A percentile compares a stretch with the other conserved stretches of the same genome.
Evolutionary conservation across 2,888 invertebrate genomes (phyloP).

Genomic region (Phymatocera aterrima): DNA sequence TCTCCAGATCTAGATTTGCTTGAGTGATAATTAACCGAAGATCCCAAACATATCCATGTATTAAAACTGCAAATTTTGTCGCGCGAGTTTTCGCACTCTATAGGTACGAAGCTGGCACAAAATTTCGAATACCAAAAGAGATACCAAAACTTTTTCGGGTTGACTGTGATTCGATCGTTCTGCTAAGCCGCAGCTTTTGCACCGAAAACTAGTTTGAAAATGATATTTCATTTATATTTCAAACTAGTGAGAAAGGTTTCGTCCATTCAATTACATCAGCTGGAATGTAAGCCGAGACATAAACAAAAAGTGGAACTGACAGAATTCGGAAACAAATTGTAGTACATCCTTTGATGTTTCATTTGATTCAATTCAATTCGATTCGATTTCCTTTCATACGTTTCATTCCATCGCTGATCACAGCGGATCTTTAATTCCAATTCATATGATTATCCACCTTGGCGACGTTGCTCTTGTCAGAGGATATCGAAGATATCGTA

Average conservation of each 20-base stretch:
- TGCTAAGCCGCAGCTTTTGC: too few relatives aligned
- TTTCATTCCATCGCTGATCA: neutral
- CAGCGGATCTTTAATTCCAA: neutral
- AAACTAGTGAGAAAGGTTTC: neutral
- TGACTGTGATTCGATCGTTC: too few relatives aligned
- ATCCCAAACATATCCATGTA: too few relatives aligned
- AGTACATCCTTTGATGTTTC: neutral
- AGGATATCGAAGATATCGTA: too few relatives aligned
- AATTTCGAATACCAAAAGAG: too few relatives aligned
- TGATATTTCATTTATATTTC: neutral
- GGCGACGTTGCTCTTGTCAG: neutral
- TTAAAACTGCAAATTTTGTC: too few relatives aligned
- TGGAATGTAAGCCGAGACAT: neutral
- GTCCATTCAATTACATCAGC: neutral
- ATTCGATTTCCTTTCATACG: neutral
- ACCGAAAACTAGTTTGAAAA: too few relatives aligned
- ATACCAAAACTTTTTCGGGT: too few relatives aligned
- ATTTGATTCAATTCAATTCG: neutral
- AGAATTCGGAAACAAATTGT: neutral
- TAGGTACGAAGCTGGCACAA: too few relatives aligned
- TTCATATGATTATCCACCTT: neutral
- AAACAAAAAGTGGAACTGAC: too few relatives aligned
- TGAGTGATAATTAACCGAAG: too few relatives aligned
- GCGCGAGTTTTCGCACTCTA: too few relatives aligned
- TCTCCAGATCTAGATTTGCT: neutral